These are phyloP conservation scores for Tenualosa ilisha DNA, from an alignment of 2,797 vertebrate species.

Conservation along the genomic window DNA sequence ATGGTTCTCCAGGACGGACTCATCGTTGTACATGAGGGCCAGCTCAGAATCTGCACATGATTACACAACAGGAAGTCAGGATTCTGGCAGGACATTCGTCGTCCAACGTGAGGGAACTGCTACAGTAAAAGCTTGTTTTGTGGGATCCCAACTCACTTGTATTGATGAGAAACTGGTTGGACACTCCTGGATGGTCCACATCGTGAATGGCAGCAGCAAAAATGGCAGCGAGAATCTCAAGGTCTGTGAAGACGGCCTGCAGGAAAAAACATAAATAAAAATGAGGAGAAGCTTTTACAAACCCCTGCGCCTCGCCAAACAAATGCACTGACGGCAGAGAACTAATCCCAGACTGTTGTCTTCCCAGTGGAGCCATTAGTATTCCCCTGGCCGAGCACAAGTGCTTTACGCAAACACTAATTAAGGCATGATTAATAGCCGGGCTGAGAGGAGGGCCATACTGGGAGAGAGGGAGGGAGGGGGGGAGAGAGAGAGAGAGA, in stretches of 20 bases:
- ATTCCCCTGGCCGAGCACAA: neutral
- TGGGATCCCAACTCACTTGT: slow-evolving; percentile 85
- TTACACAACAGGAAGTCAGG: neutral
- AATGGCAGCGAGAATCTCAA: slow-evolving; percentile 97
- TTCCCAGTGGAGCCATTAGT: neutral
- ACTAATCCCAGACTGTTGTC: neutral
- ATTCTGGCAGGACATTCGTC: neutral
- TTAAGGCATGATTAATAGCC: slow-evolving; percentile 10
- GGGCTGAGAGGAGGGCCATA: neutral
- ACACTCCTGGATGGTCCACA: slow-evolving; percentile 97
- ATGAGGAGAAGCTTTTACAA: neutral
- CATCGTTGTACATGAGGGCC: slow-evolving; percentile 97
- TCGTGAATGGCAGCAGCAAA: slow-evolving; percentile 98
- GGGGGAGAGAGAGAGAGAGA: neutral
- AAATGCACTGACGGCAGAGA: neutral
- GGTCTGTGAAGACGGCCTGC: slow-evolving; percentile 96
- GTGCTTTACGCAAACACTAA: slow-evolving; percentile 8
- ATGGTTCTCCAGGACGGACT: slow-evolving; percentile 95
- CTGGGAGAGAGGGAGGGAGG: neutral
- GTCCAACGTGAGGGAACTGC: neutral
- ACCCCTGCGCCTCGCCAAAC: neutral
- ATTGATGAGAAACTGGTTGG: slow-evolving; percentile 98
- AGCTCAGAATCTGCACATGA: slow-evolving; percentile 86
- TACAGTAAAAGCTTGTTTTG: neutral
- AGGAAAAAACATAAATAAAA: neutral